Evolutionary conservation across 2,888 invertebrate genomes (phyloP), one percentile per base, ranked within the genome.

Genomic region (Drosophila bunnanda): DNA sequence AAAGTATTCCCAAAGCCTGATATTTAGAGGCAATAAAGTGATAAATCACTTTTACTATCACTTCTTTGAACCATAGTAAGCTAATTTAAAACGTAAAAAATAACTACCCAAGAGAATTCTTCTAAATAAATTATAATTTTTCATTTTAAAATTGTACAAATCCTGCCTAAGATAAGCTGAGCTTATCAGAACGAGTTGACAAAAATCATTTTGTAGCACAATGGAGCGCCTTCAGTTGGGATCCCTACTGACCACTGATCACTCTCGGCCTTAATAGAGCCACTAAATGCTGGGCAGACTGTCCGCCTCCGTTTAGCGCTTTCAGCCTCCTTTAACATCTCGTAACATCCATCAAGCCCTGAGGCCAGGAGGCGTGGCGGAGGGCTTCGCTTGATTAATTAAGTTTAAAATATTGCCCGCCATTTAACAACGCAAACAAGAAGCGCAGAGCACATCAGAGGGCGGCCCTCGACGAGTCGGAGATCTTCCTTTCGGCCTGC

Each of bases 291-390:
- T 54, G 38, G 68, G 9, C 59, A 41, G 75, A 69, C 88, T 90
- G 90, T 90, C 90, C 90, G 89, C 90, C 90, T 68, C 87, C 83
- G 74, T 89, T 90, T 89, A 81, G 78, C 89, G 86, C 90, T 85
- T 85, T 69, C 86, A 65, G 70, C 64, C 60, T 70, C 58, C 41
- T 52, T 57, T 39, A 22, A 28, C 39, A 48, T 53, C 41, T 36
- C 41, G 34, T 15, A 48, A 66, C 83, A 83, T 88, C 78, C 82
- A 83, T 88, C 88, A 85, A 58, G 20, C 60, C 12, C 46, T 28
- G 44, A 28, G 39, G 38, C 39, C 52, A 20, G 17, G 50, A 34
- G 64, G 72, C 65, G 77, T 59, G 56, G 64, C 43, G 36, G 59
- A 25, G 53, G 76, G 66, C 73, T 78, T 77, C 56, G 70, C 74